Evolutionary conservation across 1,140 invertebrate genomes (phyloP).

Genomic region (Lordiphosa stackelbergi): DNA sequence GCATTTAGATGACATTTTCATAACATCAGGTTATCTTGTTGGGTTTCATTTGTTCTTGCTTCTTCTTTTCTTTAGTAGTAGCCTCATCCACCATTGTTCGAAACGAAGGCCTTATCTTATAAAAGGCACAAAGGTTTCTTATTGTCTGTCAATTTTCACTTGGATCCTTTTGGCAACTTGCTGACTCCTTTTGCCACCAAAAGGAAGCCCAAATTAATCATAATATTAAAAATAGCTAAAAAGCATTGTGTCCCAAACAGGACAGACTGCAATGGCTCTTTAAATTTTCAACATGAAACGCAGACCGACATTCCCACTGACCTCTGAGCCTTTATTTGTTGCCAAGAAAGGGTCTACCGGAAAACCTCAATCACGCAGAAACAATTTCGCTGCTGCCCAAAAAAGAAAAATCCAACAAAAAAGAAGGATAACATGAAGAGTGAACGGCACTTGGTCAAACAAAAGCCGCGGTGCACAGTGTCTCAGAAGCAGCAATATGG

Average conservation of each 20-base stretch:
- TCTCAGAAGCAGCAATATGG: neutral
- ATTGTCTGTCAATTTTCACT: slow-evolving; percentile 40
- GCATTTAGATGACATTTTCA: slow-evolving; percentile 66
- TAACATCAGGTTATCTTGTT: slow-evolving; percentile 13
- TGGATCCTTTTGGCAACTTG: slow-evolving; percentile 22
- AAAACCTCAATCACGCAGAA: slow-evolving; percentile 71
- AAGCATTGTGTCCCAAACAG: slow-evolving; percentile 24
- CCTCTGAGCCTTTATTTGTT: slow-evolving; percentile 11
- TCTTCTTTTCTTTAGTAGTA: slow-evolving; percentile 21
- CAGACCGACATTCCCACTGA: slow-evolving; percentile 1
- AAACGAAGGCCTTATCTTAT: slow-evolving; percentile 35
- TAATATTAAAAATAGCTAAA: slow-evolving; percentile 51
- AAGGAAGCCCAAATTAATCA: slow-evolving; percentile 49
- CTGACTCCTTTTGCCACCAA: slow-evolving; percentile 13
- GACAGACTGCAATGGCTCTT: slow-evolving; percentile 22
- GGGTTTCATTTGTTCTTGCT: neutral
- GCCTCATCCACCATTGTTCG: neutral
- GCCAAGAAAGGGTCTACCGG: slow-evolving; percentile 50
- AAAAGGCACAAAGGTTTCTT: slow-evolving; percentile 24
- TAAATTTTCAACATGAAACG: slow-evolving; percentile 17
- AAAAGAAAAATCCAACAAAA: slow-evolving; percentile 32
- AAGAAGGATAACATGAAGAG: slow-evolving; percentile 44
- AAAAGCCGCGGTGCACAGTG: slow-evolving; percentile 11
- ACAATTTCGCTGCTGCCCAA: slow-evolving; percentile 49
- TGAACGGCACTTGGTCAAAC: slow-evolving; percentile 46